A percentile compares a stretch with the other conserved stretches of the same genome.
Evolutionary conservation across 2,113 vertebrate species (phyloP).

Genomic region (Ctenodactylus gundi): DNA sequence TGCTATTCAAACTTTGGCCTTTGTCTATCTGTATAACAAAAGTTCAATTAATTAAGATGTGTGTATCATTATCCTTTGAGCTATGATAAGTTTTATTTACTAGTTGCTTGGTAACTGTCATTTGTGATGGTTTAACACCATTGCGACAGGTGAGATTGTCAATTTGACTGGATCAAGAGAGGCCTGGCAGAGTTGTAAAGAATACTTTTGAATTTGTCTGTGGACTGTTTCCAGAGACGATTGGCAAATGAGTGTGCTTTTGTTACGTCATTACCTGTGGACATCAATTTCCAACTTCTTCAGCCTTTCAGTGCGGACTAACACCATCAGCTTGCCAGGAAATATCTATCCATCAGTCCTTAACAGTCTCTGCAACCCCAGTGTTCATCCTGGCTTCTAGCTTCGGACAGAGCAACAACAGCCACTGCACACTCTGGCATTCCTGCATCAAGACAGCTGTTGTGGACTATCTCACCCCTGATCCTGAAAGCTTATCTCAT

Average conservation of each 20-base stretch:
- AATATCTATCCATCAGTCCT: not conserved
- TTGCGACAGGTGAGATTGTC: not conserved
- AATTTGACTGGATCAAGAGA: not conserved
- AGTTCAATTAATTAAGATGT: not conserved
- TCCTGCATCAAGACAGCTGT: not conserved
- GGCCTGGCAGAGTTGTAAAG: not conserved
- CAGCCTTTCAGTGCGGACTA: not conserved
- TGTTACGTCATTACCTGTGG: not conserved
- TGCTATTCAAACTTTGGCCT: not conserved
- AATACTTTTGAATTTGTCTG: not conserved
- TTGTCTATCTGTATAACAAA: not conserved
- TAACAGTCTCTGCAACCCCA: not conserved
- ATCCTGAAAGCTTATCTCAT: not conserved
- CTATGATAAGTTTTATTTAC: not conserved
- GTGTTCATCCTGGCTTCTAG: not conserved
- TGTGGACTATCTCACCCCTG: not conserved
- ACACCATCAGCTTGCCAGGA: not conserved
- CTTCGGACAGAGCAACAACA: too few species aligned
- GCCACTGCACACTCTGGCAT: not conserved
- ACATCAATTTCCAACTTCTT: not conserved
- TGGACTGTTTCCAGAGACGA: not conserved
- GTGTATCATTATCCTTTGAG: not conserved
- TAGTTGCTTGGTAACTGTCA: not conserved
- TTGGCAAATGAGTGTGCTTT: not conserved
- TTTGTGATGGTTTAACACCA: not conserved